These are phyloP conservation scores for Umimayanthus kanabou DNA, from an alignment of 92 coral and sea anemone genomes.

Conservation along the genomic window DNA sequence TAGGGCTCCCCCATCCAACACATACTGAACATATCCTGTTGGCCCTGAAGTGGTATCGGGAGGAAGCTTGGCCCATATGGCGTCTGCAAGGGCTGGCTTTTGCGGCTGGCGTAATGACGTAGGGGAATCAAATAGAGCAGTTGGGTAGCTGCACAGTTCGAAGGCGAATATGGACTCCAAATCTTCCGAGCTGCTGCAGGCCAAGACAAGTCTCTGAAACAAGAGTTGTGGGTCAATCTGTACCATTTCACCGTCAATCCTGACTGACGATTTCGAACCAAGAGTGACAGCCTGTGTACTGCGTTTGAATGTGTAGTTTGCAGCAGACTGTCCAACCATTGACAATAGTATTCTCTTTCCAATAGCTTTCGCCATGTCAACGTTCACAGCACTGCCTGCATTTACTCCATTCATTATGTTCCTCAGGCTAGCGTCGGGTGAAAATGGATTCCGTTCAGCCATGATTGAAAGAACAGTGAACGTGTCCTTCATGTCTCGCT, in stretches of 20 bases:
- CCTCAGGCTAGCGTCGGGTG: slow-evolving; percentile 30
- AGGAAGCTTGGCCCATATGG: slow-evolving; percentile 44
- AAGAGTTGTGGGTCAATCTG: slow-evolving; percentile 42
- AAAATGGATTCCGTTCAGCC: slow-evolving; percentile 30
- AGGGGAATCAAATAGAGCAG: slow-evolving; percentile 47
- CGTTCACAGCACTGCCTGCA: slow-evolving; percentile 17
- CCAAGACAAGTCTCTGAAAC: slow-evolving; percentile 50
- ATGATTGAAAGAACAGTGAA: slow-evolving; percentile 3
- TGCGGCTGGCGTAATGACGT: slow-evolving; percentile 21
- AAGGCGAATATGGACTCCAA: neutral
- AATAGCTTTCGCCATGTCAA: neutral
- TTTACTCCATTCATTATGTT: slow-evolving; percentile 27
- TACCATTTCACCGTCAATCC: neutral
- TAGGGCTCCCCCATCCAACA: slow-evolving; percentile 52
- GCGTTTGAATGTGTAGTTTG: neutral
- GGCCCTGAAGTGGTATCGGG: slow-evolving; percentile 23
- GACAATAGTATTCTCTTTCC: slow-evolving; percentile 25
- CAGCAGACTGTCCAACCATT: neutral
- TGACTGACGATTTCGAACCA: slow-evolving; percentile 1
- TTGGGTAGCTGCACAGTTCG: slow-evolving; percentile 44
- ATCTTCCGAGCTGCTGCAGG: neutral
- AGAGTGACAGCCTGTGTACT: slow-evolving; percentile 22
- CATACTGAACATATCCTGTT: slow-evolving; percentile 35
- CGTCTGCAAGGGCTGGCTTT: slow-evolving; percentile 58
- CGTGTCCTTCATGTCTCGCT: slow-evolving; percentile 34